phyloP scores from a whole-genome alignment of 2,797 vertebrate genomes.

The Apogon hyalosoma region DNA sequence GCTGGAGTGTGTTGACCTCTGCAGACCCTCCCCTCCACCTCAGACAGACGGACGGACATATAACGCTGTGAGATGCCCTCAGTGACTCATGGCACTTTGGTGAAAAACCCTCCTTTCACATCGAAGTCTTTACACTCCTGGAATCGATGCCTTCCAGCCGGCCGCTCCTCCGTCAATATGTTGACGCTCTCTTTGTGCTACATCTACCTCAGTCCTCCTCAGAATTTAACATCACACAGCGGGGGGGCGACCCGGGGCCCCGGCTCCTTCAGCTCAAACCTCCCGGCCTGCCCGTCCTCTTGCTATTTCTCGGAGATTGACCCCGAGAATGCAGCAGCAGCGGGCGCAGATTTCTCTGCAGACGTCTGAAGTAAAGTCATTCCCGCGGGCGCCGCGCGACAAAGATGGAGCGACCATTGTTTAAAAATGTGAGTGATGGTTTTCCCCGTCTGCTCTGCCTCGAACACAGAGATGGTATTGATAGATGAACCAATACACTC shows the following conservation, averaged over 20 bases:
- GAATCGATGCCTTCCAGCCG: constrained; percentile 66
- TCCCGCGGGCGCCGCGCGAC: constrained; percentile 71
- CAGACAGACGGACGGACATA: constrained; percentile 29
- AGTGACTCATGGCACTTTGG: constrained; percentile 67
- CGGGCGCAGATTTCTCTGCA: constrained; percentile 77
- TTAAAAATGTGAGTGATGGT: constrained; percentile 85
- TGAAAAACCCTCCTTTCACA: constrained; percentile 73
- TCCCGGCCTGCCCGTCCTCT: constrained; percentile 53
- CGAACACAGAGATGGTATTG: constrained; percentile 77
- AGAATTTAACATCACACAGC: constrained; percentile 61
- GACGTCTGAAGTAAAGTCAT: constrained; percentile 79
- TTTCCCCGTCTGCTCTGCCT: constrained; percentile 78
- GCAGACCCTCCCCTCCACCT: too few relatives aligned
- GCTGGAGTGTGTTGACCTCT: too few relatives aligned
- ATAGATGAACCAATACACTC: constrained; percentile 82
- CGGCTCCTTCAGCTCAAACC: constrained; percentile 50
- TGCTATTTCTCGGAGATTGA: constrained; percentile 57
- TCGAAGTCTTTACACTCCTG: constrained; percentile 59
- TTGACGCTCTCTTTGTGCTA: constrained; percentile 57
- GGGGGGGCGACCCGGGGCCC: constrained; percentile 38
- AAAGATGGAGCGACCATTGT: constrained; percentile 81
- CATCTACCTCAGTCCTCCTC: constrained; percentile 51
- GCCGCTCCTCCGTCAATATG: constrained; percentile 57
- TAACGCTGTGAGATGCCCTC: constrained; percentile 50
- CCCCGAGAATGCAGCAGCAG: constrained; percentile 63